A percentile compares a stretch with the other conserved stretches of the same genome.
phyloP scores from a whole-genome alignment of 2,797 vertebrate species.

The Carapus acus region DNA sequence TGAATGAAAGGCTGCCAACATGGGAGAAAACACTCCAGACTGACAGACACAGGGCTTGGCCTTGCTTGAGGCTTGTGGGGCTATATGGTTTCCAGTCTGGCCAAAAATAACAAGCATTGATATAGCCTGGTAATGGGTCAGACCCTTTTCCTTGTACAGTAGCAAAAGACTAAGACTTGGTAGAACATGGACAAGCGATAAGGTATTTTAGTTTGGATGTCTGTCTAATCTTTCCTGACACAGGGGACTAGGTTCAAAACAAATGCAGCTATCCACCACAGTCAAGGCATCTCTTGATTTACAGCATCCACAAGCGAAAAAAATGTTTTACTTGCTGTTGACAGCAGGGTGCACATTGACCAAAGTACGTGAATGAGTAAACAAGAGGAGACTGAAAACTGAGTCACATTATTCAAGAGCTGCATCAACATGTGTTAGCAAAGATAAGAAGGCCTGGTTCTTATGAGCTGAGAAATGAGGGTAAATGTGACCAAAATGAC shows the following conservation, averaged over 20 bases:
- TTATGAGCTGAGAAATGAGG: not conserved
- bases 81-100: conserved; percentile 70
- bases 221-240: too few species aligned
- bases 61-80: conserved; percentile 39
- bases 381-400: not conserved
- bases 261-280: too few species aligned
- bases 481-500: not conserved
- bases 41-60: conserved; percentile 29
- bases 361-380: not conserved
- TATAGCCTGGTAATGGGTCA: conserved; percentile 38
- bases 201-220: too few species aligned
- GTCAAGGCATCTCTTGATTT: too few species aligned
- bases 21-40: conserved; percentile 24
- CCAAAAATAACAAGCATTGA: conserved; percentile 73
- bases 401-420: conserved; percentile 3
- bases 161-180: too few species aligned
- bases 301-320: too few species aligned
- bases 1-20: conserved; percentile 24
- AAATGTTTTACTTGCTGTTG: too few species aligned
- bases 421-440: not conserved
- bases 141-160: not conserved
- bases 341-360: too few species aligned
- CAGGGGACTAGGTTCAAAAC: too few species aligned
- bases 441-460: not conserved
- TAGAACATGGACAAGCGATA: too few species aligned